Base-by-base conservation (phyloP, 2,113 vertebrate genomes). In the Aplodontia rufa region DNA sequence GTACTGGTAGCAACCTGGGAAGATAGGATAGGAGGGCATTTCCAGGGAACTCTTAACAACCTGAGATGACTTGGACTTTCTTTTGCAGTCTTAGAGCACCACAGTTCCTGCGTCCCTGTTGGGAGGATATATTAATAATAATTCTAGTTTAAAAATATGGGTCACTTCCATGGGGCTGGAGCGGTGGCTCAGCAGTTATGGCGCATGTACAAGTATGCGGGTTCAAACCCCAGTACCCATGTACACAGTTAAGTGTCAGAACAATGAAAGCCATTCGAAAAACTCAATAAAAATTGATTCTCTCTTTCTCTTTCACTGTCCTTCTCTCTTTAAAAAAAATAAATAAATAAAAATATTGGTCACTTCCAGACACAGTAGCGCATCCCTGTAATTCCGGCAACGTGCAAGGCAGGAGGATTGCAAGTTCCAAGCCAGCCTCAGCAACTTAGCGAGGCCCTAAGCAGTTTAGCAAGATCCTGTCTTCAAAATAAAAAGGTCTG, bases 321-420 rank as follows among this genome's bases (percentile, higher is more conserved):
- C n/a, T n/a, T n/a, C n/a, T n/a, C n/a, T n/a, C n/a, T n/a, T n/a
- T n/a, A n/a, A n/a, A n/a, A n/a, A n/a, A n/a, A n/a, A n/a, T n/a
- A n/a, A n/a, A n/a, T n/a, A n/a, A n/a, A n/a, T 79, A 87, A 83
- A 92, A 96, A 58, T 66, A 69, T 37, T 93, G 17, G 35, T 8
- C 35, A 14, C 30, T 60, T 5, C 64, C 30, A 19, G 64, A 35
- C 64, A n/a, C 17, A 8, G 64, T 68, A 19, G 13, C 5, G 16
- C 30, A 68, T n/a, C 17, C 64, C 35, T 68, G 35, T 68, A 68
- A 68, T 68, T 6, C 16, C 64, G 17, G 64, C 5, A 7, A 19
- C 64, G n/a, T 19, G 32, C 17, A 35, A 68, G 35, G 35, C 64
- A n/a, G 35, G 17, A 68, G 17, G 35, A 68, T 68, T 5, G 12